phyloP scores from a whole-genome alignment of 2,888 invertebrate genomes.

The Tupiocoris notatus region DNA sequence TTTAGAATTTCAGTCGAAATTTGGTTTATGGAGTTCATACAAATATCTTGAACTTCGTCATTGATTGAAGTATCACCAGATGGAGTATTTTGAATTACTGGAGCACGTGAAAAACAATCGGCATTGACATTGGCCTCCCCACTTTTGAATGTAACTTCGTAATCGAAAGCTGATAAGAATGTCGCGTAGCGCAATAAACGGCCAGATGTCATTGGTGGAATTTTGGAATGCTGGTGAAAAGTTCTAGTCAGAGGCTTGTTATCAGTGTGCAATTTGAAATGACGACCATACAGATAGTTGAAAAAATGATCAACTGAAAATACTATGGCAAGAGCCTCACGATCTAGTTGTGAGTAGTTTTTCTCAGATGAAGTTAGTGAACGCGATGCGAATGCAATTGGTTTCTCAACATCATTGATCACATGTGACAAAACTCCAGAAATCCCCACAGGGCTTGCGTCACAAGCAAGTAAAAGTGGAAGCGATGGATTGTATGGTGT shows the following conservation, averaged over 20 bases:
- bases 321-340: constrained; percentile 3
- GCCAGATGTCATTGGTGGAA: constrained; percentile 18
- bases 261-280: constrained; percentile 20
- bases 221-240: constrained; percentile 4
- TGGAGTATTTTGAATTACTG: not conserved
- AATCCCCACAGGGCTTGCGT: constrained; percentile 24
- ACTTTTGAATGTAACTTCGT: not conserved
- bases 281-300: constrained; percentile 1
- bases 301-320: not conserved
- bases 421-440: constrained; percentile 38
- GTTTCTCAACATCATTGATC: constrained; percentile 34
- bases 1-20: not conserved
- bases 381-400: constrained; percentile 46
- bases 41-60: not conserved
- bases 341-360: constrained; percentile 45
- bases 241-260: constrained; percentile 16
- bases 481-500: constrained; percentile 46
- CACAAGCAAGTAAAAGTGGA: constrained; percentile 44
- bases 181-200: constrained; percentile 17
- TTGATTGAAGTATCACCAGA: not conserved
- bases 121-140: not conserved
- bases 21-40: not conserved
- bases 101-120: constrained; percentile 27
- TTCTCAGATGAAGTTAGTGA: constrained; percentile 51
- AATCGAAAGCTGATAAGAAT: constrained; percentile 8